A percentile compares a stretch with the other conserved stretches of the same genome.
These are phyloP conservation scores for Ophioninae sp. DNA, from an alignment of 2,888 invertebrate genomes.

Conservation along the genomic window DNA sequence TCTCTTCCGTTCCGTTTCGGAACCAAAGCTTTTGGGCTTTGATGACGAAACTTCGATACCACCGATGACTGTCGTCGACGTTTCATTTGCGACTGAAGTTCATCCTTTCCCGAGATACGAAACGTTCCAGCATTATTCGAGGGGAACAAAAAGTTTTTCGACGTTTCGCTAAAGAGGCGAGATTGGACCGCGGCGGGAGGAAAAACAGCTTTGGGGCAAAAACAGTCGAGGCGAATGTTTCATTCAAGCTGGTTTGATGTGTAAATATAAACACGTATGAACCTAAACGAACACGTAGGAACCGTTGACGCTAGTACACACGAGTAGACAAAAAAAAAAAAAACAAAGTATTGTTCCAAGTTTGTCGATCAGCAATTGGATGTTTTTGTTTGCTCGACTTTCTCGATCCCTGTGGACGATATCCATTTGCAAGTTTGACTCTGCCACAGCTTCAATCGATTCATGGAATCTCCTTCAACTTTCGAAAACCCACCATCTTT, in stretches of 20 bases:
- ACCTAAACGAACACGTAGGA: conserved; percentile 16
- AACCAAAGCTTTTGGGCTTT: conserved; percentile 44
- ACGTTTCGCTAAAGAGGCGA: conserved; percentile 5
- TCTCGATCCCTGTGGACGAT: background rate
- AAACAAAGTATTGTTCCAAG: conserved; percentile 24
- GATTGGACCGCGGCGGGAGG: conserved; percentile 13
- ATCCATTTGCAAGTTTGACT: conserved; percentile 24
- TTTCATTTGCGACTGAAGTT: conserved; percentile 33
- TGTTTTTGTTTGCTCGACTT: conserved; percentile 7
- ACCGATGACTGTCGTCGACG: conserved; percentile 32
- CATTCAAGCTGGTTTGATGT: conserved; percentile 14
- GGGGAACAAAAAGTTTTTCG: conserved; percentile 33
- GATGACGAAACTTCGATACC: conserved; percentile 32
- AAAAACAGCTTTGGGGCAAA: conserved; percentile 11
- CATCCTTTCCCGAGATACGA: conserved; percentile 3
- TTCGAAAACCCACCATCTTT: conserved; percentile 15
- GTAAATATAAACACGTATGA: conserved; percentile 10
- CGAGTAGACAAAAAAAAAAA: background rate
- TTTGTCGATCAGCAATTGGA: conserved; percentile 37
- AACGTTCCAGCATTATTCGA: conserved; percentile 30
- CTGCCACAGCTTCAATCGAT: conserved; percentile 19
- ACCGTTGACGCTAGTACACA: background rate
- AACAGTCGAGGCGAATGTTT: conserved; percentile 19
- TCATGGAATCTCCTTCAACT: conserved; percentile 8
- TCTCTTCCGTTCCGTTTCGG: conserved; percentile 28